Base-by-base conservation (phyloP, 1,140 invertebrate genomes). In the Lepidurus couesii region DNA sequence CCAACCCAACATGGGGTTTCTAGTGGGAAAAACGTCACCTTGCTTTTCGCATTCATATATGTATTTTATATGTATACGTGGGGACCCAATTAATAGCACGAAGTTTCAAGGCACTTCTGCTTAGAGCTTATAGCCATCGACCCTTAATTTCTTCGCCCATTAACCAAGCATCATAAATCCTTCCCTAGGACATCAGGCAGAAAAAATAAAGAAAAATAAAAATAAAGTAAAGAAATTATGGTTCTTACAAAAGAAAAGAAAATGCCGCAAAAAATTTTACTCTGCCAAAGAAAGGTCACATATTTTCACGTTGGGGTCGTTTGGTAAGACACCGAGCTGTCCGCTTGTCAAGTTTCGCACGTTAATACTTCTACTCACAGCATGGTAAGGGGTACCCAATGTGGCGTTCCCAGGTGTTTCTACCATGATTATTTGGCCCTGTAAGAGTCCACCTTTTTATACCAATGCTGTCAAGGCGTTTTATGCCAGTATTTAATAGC, bases 11-110 rank as follows among this genome's bases (percentile, higher is more conserved):
- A 65, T 65, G 53, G 53, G 53, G 16, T 16, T 65, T 13, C 53
- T 34, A 21, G 53, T 65, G 53, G 53, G 53, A 65, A 65, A 65
- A 65, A 65, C 21, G 53, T 65, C 53, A 65, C 53, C 53, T 65
- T 65, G 53, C 53, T 65, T 65, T 65, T 3, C 53, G 53, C 53
- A 65, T 65, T 65, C 24, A 24, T 65, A 7, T 34, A 34, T 34
- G 34, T 4, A 34, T 34, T 24, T 24, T 24, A 24, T 24, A 24
- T 24, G 4, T 34, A 34, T 34, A 34, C 53, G 16, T 16, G 16
- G 21, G 16, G 53, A 65, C 6, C 53, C 53, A 65, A 65, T 65
- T 65, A 65, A 65, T 65, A 1, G 16, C 21, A 13, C n/a, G 21
- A 13, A 21, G n/a, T 2, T 65, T 21, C 21, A n/a, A 53, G 47